Percentiles rank a stretch among this genome's conserved stretches.
Evolutionary conservation across 2,113 vertebrate genomes (phyloP).

Genomic region (Tretioscincus oriximinensis): DNA sequence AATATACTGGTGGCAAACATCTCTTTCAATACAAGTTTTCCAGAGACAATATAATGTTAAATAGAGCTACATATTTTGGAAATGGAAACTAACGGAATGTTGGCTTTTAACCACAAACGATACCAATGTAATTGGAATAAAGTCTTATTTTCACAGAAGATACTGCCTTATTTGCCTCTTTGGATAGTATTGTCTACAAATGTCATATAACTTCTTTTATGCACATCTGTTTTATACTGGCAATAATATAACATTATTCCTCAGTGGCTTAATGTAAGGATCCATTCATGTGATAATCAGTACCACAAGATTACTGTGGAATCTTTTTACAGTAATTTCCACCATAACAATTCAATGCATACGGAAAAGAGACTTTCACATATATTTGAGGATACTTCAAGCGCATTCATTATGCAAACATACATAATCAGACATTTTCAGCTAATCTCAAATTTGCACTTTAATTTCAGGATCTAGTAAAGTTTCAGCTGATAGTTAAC

Average conservation of each 20-base stretch:
- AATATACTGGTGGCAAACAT: neutral
- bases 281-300: neutral
- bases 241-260: conserved; percentile 1
- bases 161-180: conserved; percentile 5
- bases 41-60: neutral
- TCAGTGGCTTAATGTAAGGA: neutral
- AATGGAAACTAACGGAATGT: neutral
- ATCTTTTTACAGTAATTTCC: conserved; percentile 1
- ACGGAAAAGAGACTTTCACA: conserved; percentile 5
- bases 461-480: conserved; percentile 14
- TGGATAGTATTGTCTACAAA: conserved; percentile 6
- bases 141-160: neutral
- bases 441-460: conserved; percentile 17
- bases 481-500: conserved; percentile 14
- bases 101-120: neutral
- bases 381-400: neutral
- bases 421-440: conserved; percentile 11
- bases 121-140: conserved; percentile 8
- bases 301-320: conserved; percentile 6
- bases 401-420: conserved; percentile 11
- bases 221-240: conserved; percentile 10
- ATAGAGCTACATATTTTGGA: neutral
- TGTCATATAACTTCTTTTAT: conserved; percentile 6
- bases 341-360: neutral
- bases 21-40: neutral